Evolutionary conservation across 2,797 vertebrate species (phyloP).

Genomic region (Amphiprion clarkii): DNA sequence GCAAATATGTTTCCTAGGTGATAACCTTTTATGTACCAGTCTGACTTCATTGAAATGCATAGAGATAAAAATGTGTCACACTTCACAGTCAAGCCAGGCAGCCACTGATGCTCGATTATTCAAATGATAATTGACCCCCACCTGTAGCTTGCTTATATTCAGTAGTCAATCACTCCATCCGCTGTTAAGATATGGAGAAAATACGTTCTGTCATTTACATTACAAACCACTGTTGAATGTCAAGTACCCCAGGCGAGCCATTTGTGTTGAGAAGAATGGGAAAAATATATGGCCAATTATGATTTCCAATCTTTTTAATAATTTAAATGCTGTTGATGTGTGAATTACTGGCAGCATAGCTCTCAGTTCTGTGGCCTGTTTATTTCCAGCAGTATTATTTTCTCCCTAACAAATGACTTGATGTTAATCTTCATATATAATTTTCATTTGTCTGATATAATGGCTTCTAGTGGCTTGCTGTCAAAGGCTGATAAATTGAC

Average conservation of each 20-base stretch:
- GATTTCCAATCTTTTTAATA: conserved; percentile 89
- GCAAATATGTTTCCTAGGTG: conserved; percentile 99
- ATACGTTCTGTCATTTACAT: conserved; percentile 98
- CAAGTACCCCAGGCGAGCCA: conserved; percentile 90
- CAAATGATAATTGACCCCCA: conserved; percentile 99
- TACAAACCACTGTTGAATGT: conserved; percentile 97
- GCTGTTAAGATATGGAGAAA: conserved; percentile 96
- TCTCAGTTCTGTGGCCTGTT: conserved; percentile 74
- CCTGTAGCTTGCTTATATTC: conserved; percentile 96
- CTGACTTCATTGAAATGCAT: conserved; percentile 99
- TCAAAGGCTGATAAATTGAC: conserved; percentile 86
- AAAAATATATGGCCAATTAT: conserved; percentile 95
- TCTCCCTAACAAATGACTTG: conserved; percentile 84
- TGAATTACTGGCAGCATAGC: conserved; percentile 83
- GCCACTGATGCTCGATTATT: conserved; percentile 96
- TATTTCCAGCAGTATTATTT: conserved; percentile 78
- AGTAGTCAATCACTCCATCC: conserved; percentile 98
- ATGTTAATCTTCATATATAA: conserved; percentile 88
- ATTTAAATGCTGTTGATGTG: conserved; percentile 88
- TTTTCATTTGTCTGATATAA: conserved; percentile 85
- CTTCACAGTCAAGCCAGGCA: conserved; percentile 92
- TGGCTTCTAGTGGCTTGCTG: conserved; percentile 84
- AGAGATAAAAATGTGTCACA: conserved; percentile 99
- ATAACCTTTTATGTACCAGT: conserved; percentile 99
- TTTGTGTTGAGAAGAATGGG: conserved; percentile 88